Base-by-base conservation (phyloP, 1,140 invertebrate species). In the Oscheius sp. region DNA sequence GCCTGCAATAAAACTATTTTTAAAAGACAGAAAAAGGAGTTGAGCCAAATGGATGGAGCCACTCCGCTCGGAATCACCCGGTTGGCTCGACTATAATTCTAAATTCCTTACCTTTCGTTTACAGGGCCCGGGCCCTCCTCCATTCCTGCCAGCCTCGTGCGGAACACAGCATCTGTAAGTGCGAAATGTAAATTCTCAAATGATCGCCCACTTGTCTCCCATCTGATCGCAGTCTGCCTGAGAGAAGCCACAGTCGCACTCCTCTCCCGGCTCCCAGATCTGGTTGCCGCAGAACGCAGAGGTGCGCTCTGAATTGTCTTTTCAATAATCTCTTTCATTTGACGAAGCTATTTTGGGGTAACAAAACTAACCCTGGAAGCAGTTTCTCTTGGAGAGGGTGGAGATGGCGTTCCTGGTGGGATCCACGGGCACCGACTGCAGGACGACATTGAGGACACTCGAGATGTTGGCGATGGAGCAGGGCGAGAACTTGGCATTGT, bases 241-340 rank as follows among this genome's bases (percentile, higher is more conserved):
- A 31, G 62, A 66, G 84, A 95, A 99, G 28, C 96, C 96, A 85
- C 96, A 99, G 86, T 99, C 96, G 84, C 96, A 99, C 86, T 99
- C 92, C 86, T 99, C 96, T 15, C 92, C 94, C 2, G 81, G 76
- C 86, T 99, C 96, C 0, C 96, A 93, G 81, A 99, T 97, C 87
- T 96, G 95, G 85, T 99, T 99, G 18, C 96, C 96, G 87, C 96
- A 99, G 88, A 98, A 99, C 29, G 95, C 93, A 71, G 93, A 94
- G 70, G 90, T 91, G 65, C 91, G 92, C 31, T 90, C 92, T 87
- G 88, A 86, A 79, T 31, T n/a, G 55, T 55, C 0, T 13, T 62
- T 26, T 26, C 35, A 85, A 73, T 66, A 68, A 35, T 55, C 4
- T 26, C 62, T 10, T 26, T 77, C 28, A 23, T 28, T 4, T 18